Evolutionary conservation across 2,888 invertebrate genomes (phyloP).

Genomic region (Protodeltote pygarga): DNA sequence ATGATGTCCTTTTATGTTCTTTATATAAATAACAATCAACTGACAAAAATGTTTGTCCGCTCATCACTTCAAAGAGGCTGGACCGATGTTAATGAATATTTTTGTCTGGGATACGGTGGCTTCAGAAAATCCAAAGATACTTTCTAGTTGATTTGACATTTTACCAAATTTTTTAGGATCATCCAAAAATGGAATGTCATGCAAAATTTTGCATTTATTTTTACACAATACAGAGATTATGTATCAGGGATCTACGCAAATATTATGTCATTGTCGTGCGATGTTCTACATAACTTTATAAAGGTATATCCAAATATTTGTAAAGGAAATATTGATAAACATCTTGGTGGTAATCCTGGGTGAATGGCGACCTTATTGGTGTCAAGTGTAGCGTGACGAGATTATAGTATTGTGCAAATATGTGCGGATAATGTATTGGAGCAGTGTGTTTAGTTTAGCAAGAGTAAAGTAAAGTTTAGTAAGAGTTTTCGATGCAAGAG

Average conservation of each 20-base stretch:
- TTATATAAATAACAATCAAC: too few relatives aligned
- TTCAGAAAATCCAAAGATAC: constrained; percentile 9
- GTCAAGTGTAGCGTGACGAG: constrained; percentile 85
- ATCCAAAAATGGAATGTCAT: constrained; percentile 61
- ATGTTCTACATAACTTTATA: constrained; percentile 56
- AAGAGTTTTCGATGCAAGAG: too few relatives aligned
- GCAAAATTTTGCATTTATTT: constrained; percentile 63
- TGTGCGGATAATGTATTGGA: constrained; percentile 44
- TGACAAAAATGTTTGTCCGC: too few relatives aligned
- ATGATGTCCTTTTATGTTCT: constrained; percentile 11
- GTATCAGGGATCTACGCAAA: constrained; percentile 71
- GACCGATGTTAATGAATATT: too few relatives aligned
- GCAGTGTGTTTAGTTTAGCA: constrained; percentile 35
- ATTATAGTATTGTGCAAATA: constrained; percentile 82
- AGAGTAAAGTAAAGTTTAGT: too few relatives aligned
- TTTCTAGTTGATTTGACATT: constrained; percentile 8
- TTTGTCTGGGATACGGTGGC: too few relatives aligned
- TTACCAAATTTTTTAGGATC: constrained; percentile 19
- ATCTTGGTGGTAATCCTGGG: constrained; percentile 76
- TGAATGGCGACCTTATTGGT: constrained; percentile 73
- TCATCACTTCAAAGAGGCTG: too few relatives aligned
- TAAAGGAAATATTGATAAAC: constrained; percentile 78
- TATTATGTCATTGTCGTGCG: constrained; percentile 78
- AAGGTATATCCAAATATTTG: constrained; percentile 68
- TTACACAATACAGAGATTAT: constrained; percentile 66